A percentile compares a stretch with the other conserved stretches of the same genome.
phyloP scores from a whole-genome alignment of 2,113 vertebrate species.

The Artemisiospiza belli region DNA sequence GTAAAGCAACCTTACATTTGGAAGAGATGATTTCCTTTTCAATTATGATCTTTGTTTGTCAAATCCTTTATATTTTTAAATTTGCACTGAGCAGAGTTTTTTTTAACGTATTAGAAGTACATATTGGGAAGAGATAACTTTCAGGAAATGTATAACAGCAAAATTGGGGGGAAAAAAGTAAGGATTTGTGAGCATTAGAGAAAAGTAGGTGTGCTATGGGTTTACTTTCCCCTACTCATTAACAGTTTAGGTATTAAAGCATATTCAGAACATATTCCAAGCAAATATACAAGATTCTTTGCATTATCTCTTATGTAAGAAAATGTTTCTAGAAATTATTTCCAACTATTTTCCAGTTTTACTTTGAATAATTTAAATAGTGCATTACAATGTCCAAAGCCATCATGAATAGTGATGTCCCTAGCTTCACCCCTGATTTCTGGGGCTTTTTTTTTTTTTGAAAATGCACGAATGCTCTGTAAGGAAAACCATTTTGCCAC shows the following conservation, averaged over 20 bases:
- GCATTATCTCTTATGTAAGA: slow-evolving; percentile 2
- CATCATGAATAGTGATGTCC: not conserved
- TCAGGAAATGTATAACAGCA: not conserved
- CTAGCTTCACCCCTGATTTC: not conserved
- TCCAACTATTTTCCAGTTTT: not conserved
- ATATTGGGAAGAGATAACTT: not conserved
- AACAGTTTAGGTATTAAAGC: not conserved
- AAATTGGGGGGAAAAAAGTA: not conserved
- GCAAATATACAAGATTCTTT: not conserved
- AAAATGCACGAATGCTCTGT: not conserved
- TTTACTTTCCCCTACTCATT: not conserved
- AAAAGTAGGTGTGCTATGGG: not conserved
- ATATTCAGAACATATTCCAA: not conserved
- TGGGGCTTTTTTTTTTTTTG: not conserved
- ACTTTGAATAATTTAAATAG: not conserved
- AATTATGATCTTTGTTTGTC: not conserved
- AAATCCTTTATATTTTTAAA: not conserved
- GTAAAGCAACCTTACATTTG: not conserved
- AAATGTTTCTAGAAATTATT: not conserved
- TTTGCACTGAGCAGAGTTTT: not conserved
- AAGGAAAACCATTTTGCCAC: not conserved
- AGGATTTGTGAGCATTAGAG: not conserved
- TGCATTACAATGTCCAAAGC: not conserved
- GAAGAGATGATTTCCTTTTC: not conserved
- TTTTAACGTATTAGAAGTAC: not conserved